A percentile compares a stretch with the other conserved stretches of the same genome.
Evolutionary conservation across 2,113 vertebrate species (phyloP).

Genomic region (Eonycteris spelaea): DNA sequence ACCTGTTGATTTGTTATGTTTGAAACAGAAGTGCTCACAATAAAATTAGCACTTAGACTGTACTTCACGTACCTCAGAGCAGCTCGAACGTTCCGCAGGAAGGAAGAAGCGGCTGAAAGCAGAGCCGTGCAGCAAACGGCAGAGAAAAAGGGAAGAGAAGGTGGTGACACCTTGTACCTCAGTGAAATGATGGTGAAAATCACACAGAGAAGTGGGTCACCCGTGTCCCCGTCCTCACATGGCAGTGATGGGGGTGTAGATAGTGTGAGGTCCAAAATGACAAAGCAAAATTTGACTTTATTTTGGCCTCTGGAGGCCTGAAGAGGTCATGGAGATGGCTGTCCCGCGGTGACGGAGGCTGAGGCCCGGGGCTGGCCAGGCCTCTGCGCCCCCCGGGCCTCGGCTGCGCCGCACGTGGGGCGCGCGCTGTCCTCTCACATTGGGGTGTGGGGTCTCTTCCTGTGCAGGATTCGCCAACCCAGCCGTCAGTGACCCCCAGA

Average conservation of each 20-base stretch:
- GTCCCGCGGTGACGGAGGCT: not conserved
- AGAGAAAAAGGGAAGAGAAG: not conserved
- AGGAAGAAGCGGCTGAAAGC: not conserved
- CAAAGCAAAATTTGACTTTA: not conserved
- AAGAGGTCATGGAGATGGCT: accelerated
- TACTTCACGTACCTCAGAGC: not conserved
- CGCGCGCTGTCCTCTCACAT: not conserved
- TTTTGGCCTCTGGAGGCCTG: not conserved
- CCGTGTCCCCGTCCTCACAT: accelerated
- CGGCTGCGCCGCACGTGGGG: accelerated
- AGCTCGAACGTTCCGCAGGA: not conserved
- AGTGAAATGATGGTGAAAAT: not conserved
- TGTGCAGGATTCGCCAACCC: not conserved
- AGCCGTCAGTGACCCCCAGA: not conserved
- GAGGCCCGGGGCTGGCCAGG: not conserved
- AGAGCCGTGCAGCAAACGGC: not conserved
- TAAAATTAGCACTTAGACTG: not conserved
- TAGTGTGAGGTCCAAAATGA: accelerated
- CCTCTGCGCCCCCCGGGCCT: accelerated
- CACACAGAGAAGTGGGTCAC: not conserved
- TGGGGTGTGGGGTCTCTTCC: not conserved
- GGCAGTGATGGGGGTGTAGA: not conserved
- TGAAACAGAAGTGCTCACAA: not conserved
- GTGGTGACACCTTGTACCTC: not conserved
- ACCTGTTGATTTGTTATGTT: too few species aligned